Base-by-base conservation (phyloP, 2,797 vertebrate species). In the Argyrosomus regius region DNA sequence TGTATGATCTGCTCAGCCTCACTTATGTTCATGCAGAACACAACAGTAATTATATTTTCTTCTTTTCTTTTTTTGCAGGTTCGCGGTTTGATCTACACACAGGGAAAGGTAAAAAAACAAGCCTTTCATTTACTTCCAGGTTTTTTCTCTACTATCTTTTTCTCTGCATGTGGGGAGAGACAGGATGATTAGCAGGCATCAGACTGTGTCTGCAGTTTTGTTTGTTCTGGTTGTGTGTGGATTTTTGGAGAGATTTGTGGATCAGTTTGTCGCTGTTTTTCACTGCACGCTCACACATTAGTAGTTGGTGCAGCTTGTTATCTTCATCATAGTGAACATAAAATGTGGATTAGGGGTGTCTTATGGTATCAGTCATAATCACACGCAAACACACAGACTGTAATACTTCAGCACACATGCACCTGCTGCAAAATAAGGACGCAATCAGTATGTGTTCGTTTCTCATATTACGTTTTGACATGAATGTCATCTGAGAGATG, bases 81-180 rank as follows among this genome's bases (percentile, higher is more conserved):
- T 91, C 86, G 28, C 75, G 85, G 74, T 93, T 94, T 84, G 91
- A 92, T 88, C 89, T 82, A 6, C 90, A 91, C 84, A 89, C 85
- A n/a, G 90, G 89, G 28, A 92, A 90, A 93, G 91, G 92, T 94
- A 93, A 89, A 82, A 81, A 22, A 35, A 35, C 2, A 50, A 26
- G 0, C 17, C 35, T 72, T 46, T 6, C 4, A 7, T n/a, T 63
- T 13, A 54, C 46, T 28, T 69, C 12, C n/a, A 35, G 20, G 57
- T 70, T 59, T 84, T 67, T 52, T 64, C 54, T 75, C 22, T 31
- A 6, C 31, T 75, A 13, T 62, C 12, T 64, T 50, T 72, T 73
- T 69, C 24, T 64, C 22, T 53, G 62, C 53, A 61, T 64, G 41
- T 39, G 18, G 26, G 20, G 24, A 56, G 56, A 52, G 63, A 6